Conservation (phyloP, 2,888 invertebrate species). For the Cartodere bifasciata region DNA sequence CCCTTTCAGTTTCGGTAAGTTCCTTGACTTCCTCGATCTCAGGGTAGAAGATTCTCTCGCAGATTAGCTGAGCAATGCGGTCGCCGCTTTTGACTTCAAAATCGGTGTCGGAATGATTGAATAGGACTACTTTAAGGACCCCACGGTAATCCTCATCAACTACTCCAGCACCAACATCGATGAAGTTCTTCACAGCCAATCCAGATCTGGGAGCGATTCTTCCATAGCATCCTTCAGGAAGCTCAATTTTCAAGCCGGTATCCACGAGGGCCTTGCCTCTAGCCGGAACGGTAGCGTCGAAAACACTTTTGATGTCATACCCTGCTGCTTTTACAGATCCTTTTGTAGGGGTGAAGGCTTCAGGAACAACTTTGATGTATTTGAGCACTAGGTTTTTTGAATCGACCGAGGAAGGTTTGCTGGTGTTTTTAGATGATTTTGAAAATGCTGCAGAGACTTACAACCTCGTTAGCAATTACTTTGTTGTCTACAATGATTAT, state of each 20-base stretch:
- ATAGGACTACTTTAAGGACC: conserved; percentile 85
- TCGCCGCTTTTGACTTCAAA: conserved; percentile 82
- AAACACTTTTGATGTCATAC: conserved; percentile 84
- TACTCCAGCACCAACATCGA: conserved; percentile 96
- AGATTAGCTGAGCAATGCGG: conserved; percentile 92
- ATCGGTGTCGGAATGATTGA: conserved; percentile 77
- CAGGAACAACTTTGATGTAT: conserved; percentile 68
- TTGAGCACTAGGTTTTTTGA: conserved; percentile 22
- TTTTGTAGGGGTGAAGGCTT: conserved; percentile 71
- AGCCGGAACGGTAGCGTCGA: conserved; percentile 70
- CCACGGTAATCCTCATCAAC: conserved; percentile 93
- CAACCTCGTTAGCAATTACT: no score
- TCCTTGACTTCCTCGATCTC: conserved; percentile 61
- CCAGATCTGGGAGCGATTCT: conserved; percentile 91
- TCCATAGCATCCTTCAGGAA: conserved; percentile 89
- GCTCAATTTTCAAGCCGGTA: conserved; percentile 84
- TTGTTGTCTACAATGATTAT: conserved; percentile 21
- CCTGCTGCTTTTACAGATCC: conserved; percentile 85
- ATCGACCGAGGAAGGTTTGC: no score
- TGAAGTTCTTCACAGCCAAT: conserved; percentile 86
- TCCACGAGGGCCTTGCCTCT: conserved; percentile 74
- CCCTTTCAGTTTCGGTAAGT: conserved; percentile 69
- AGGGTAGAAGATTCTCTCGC: conserved; percentile 83
- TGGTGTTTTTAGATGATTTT: no score
- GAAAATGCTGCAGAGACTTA: no score